Base-by-base conservation (phyloP, 2,797 vertebrate species). In the Denticeps clupeoides region DNA sequence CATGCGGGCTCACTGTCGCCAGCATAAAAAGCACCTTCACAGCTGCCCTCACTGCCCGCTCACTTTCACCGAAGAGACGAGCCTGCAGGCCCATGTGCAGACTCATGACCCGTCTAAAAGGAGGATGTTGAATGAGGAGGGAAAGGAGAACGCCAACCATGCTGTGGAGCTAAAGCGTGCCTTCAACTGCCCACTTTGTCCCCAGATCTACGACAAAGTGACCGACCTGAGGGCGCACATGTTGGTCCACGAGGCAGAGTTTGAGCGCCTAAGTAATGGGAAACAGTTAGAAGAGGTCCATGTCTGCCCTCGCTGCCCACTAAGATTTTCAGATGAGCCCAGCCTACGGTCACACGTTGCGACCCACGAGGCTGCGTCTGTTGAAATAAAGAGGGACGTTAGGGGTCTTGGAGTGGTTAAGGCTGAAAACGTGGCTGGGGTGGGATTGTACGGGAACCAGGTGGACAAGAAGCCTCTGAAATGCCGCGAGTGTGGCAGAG, bases 1-100 rank as follows among this genome's bases (percentile, higher is more conserved):
- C 63, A 75, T 85, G 82, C 83, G 82, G 68, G 79, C 79, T 1
- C 85, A 87, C 67, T 80, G 67, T 51, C 79, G 83, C 25, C 81
- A 82, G 53, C 83, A 87, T 27, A 72, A 77, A 49, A 75, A 70
- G 24, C 54, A 12, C 6, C 24, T 51, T 2, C 43, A 50, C n/a
- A 6, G 25, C 4, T 49, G 69, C 49, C 49, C 55, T 33, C 50
- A 53, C 37, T 49, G 48, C 28, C 28, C 47, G 3, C 50, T 56
- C 24, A 35, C 63, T 0, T 10, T 62, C 9, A 2, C 44, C 1
- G 62, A 66, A 32, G 57, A 59, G 23, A 49, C 55, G 5, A 38
- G 44, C 43, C 63, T 73, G 25, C 65, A 50, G 41, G 19, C 49
- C 8, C 10, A 47, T 1, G n/a, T 21, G 21, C 2, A 67, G 1